Conservation (phyloP, 2,797 vertebrate genomes). For the Dryobates pubescens region DNA sequence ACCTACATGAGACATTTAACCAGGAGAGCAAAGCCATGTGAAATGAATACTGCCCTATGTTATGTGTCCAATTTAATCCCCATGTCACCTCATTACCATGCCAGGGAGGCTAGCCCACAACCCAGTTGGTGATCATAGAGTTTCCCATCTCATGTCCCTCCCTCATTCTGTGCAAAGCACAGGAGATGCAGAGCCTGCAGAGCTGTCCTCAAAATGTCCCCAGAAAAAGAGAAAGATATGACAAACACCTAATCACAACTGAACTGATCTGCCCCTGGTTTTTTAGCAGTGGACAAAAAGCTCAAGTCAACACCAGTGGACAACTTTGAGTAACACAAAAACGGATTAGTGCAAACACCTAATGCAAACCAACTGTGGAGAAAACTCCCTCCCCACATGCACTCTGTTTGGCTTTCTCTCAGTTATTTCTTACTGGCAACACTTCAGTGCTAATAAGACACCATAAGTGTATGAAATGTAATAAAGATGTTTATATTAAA, state of each 20-base stretch:
- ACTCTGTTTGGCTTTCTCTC: constrained; percentile 16
- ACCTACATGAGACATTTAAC: not conserved
- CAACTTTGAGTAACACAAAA: not conserved
- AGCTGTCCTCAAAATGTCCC: not conserved
- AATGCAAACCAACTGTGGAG: constrained; percentile 1
- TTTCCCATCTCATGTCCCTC: not conserved
- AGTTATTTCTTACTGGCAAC: constrained; percentile 52
- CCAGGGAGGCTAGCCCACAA: not conserved
- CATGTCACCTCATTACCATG: too few relatives aligned
- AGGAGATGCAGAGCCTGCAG: not conserved
- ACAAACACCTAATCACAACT: not conserved
- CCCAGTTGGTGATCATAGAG: not conserved
- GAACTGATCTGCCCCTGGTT: accelerated
- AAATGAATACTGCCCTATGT: not conserved
- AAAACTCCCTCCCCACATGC: not conserved
- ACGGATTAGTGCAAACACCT: accelerated
- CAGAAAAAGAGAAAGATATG: not conserved
- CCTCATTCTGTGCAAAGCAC: not conserved
- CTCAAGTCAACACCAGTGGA: not conserved
- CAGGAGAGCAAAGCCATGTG: not conserved
- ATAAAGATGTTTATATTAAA: constrained; percentile 69
- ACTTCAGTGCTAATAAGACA: constrained; percentile 63
- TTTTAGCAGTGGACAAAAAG: accelerated
- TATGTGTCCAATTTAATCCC: not conserved
- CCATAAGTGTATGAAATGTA: constrained; percentile 61